Evolutionary conservation across 2,113 vertebrate species (phyloP), one percentile per base, ranked within the genome.

Genomic region (Calyptomena viridis): DNA sequence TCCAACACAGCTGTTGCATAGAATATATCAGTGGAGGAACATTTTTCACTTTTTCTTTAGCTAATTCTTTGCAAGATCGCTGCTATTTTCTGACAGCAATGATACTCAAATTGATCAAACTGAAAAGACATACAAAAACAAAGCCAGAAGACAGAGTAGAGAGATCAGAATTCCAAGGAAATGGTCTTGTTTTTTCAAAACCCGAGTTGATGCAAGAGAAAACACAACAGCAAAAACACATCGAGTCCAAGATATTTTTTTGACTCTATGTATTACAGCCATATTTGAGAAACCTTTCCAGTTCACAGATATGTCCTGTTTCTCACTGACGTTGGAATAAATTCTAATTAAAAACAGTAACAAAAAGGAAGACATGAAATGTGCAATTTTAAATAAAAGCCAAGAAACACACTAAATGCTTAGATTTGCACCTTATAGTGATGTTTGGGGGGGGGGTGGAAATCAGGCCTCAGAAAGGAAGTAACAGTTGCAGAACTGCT

Each of bases 381-480:
- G 12, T 16, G 52, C 14, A 40, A 12, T 63, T 90, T 50, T 52
- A 84, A 69, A 74, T 35, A 47, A 81, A 37, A 92, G 52, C 25
- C 47, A 89, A 75, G 21, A 68, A 67, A 72, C 17, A 78, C 12
- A 49, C 6, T 9, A 82, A 76, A 71, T 69, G 58, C 31, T 91
- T 68, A 1, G 28, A 59, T 60, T 72, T 86, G n/a, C 30, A 68
- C 25, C 28, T 79, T 64, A n/a, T 49, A n/a, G 22, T 30, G 42
- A 52, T 14, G 20, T 24, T 27, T 63, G 30, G 12, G 5, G 7
- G 7, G 6, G 7, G 2, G 1, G 2, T n/a, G 7, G 22, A 56
- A 58, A 42, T 6, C 5, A 77, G 22, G 56, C 24, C 74, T 72
- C 6, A n/a, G 28, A 25, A 75, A 67, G 78, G 31, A 46, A 59